These are phyloP conservation scores for Progne subis DNA, from an alignment of 2,113 vertebrate genomes.

Conservation along the genomic window DNA sequence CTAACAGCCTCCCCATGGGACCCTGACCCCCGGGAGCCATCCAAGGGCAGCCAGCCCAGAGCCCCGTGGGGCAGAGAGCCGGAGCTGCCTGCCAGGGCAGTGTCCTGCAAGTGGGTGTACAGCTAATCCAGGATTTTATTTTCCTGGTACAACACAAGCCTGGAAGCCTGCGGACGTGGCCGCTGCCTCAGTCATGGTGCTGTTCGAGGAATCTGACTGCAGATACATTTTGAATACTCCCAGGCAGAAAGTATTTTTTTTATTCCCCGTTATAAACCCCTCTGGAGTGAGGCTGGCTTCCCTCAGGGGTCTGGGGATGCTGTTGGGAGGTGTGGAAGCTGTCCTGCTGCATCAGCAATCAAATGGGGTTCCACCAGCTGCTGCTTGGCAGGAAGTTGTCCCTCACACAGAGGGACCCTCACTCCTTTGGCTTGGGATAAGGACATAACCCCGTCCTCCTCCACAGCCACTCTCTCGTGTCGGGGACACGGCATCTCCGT, in stretches of 20 bases:
- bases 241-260: background rate
- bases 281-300: fast-evolving
- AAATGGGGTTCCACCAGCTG: background rate
- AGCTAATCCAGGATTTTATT: background rate
- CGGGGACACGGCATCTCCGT: fast-evolving
- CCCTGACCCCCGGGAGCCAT: background rate
- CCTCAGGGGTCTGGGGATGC: background rate
- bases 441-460: fast-evolving
- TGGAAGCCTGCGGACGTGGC: background rate
- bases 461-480: fast-evolving
- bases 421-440: fast-evolving
- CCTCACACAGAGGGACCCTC: background rate
- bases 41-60: background rate
- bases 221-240: background rate
- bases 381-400: background rate
- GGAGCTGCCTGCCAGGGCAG: background rate
- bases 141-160: background rate
- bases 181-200: background rate
- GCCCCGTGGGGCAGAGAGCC: background rate
- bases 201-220: background rate
- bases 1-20: background rate
- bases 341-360: background rate
- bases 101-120: background rate
- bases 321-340: background rate
- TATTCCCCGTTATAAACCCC: background rate